These are phyloP conservation scores for Onychomys torridus DNA, from an alignment of 2,797 vertebrate genomes.

Conservation along the genomic window DNA sequence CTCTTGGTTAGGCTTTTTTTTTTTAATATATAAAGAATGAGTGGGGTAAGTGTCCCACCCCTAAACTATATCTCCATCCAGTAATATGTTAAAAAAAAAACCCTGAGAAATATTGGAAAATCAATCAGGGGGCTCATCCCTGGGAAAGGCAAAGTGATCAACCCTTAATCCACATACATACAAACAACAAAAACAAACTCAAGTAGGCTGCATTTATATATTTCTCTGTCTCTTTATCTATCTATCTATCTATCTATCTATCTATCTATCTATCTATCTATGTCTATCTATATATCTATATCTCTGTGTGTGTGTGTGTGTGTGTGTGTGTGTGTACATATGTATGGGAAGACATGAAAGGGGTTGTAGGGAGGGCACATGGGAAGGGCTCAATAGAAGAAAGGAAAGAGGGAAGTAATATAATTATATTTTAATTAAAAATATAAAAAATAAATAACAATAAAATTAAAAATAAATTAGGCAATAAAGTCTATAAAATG, in stretches of 20 bases:
- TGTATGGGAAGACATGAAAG: not conserved
- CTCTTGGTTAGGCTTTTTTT: conserved; percentile 27
- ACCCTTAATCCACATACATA: not conserved
- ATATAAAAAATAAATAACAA: not conserved
- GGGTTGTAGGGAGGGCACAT: too few relatives aligned
- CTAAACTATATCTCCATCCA: not conserved
- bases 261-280: not conserved
- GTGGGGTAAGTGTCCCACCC: not conserved
- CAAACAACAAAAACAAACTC: not conserved
- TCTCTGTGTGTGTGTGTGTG: not conserved
- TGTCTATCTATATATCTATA: not conserved
- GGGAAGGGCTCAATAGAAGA: not conserved
- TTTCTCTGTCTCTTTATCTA: not conserved
- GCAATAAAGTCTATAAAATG: not conserved
- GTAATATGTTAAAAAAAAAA: not conserved
- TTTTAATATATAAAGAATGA: conserved; percentile 3
- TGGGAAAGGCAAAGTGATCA: not conserved
- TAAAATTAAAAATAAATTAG: not conserved
- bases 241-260: not conserved
- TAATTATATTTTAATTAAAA: not conserved
- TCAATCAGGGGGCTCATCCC: not conserved
- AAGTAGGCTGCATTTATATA: not conserved
- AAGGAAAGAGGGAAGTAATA: not conserved
- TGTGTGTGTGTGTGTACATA: not conserved
- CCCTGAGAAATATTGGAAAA: not conserved